phyloP scores from a whole-genome alignment of 1,140 invertebrate species.

The Cydia pomonella region DNA sequence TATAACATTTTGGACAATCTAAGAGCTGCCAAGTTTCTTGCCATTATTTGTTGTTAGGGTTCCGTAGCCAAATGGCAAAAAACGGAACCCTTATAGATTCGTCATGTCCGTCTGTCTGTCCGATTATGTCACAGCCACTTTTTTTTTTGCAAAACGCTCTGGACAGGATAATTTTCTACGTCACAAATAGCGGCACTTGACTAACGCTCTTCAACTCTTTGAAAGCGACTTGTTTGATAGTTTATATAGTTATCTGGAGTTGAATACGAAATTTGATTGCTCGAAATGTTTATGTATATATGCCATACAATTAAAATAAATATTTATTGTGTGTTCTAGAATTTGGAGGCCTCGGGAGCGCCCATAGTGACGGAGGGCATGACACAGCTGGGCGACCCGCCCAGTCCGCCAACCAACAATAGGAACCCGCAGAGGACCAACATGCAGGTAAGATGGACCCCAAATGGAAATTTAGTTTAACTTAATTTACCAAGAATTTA shows the following conservation, averaged over 20 bases:
- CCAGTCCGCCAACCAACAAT: constrained; percentile 60
- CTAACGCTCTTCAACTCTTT: neutral
- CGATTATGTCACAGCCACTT: too few species aligned
- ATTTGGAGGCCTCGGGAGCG: constrained; percentile 60
- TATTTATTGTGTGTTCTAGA: constrained; percentile 44
- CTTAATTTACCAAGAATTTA: too few species aligned
- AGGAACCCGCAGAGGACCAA: constrained; percentile 60
- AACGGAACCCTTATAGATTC: too few species aligned
- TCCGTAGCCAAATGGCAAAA: too few species aligned
- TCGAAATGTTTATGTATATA: neutral
- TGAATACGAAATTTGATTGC: neutral
- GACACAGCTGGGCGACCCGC: constrained; percentile 58
- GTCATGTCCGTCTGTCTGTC: too few species aligned
- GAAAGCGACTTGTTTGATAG: too few species aligned
- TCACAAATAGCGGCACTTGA: neutral
- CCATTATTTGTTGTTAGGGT: too few species aligned
- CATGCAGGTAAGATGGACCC: constrained; percentile 62
- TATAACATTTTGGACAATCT: too few species aligned
- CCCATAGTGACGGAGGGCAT: constrained; percentile 61
- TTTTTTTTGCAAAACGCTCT: too few species aligned
- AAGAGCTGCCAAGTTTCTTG: too few species aligned
- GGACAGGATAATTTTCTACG: too few species aligned
- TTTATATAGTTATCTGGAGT: neutral
- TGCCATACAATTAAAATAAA: constrained; percentile 27
- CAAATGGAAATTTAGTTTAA: too few species aligned